These are phyloP conservation scores for Ectemnius cavifrons DNA, from an alignment of 2,888 invertebrate species.

Conservation along the genomic window DNA sequence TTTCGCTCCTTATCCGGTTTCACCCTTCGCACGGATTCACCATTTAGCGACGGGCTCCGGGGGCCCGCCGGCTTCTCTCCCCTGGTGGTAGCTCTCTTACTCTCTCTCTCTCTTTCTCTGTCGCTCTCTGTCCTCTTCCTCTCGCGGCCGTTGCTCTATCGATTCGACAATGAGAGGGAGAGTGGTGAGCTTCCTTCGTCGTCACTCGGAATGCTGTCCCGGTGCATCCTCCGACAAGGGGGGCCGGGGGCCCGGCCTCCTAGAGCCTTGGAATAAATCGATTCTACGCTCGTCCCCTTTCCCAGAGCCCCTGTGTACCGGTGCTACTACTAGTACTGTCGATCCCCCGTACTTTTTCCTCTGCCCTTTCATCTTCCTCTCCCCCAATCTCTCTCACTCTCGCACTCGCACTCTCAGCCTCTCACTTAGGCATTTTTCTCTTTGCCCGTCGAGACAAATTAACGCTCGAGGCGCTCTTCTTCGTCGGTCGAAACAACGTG, in stretches of 20 bases:
- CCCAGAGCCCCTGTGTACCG: conserved; percentile 8
- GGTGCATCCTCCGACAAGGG: conserved; percentile 24
- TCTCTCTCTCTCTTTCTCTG: not conserved
- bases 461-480: conserved; percentile 46
- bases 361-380: not conserved
- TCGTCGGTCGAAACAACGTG: conserved; percentile 46
- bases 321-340: conserved; percentile 12
- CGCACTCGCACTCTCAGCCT: not conserved
- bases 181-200: no score
- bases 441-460: conserved; percentile 35
- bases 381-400: no score
- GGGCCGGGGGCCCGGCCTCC: conserved; percentile 28
- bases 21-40: conserved; percentile 3
- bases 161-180: not conserved
- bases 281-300: conserved; percentile 45
- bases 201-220: conserved; percentile 7
- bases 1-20: conserved; percentile 7
- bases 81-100: not conserved
- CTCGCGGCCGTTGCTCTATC: conserved; percentile 8
- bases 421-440: conserved; percentile 1
- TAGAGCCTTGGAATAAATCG: conserved; percentile 53
- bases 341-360: not conserved
- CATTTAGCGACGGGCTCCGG: not conserved
- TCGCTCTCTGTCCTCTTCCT: not conserved
- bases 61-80: not conserved